Percentiles rank a stretch among this genome's conserved stretches.
Evolutionary conservation across 1,140 invertebrate genomes (phyloP).

Genomic region (Panonychus citri): DNA sequence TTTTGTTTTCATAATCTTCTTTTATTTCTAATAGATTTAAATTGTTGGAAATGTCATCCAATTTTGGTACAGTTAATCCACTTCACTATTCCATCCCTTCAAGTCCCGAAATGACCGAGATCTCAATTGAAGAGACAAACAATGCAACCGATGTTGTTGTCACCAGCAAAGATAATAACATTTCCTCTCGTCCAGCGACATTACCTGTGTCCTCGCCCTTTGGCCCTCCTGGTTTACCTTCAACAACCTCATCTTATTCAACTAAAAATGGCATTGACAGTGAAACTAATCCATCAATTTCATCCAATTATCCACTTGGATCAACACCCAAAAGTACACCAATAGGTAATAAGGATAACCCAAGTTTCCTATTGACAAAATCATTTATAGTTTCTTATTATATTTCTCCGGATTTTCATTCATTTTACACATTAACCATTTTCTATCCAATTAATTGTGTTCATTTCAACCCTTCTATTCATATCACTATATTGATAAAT

Average conservation of each 20-base stretch:
- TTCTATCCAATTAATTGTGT: no score
- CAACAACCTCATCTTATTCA: neutral
- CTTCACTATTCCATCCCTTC: neutral
- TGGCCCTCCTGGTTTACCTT: neutral
- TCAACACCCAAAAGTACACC: neutral
- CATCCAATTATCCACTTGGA: neutral
- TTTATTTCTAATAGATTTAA: no score
- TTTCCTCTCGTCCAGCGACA: neutral
- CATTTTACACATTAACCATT: no score
- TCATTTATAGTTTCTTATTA: no score
- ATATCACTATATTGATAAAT: no score
- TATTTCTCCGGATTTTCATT: no score
- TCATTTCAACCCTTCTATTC: no score
- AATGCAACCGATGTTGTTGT: neutral
- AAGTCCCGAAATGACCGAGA: neutral
- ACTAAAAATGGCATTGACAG: neutral
- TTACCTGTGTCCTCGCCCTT: neutral
- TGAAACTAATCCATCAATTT: neutral
- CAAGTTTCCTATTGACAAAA: no score
- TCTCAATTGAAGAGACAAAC: neutral
- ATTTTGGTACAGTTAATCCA: neutral
- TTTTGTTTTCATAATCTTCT: no score
- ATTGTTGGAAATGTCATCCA: no score
- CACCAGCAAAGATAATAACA: neutral
- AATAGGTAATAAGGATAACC: no score